These are phyloP conservation scores for Trachymyrmex cornetzi DNA, from an alignment of 1,140 invertebrate genomes.

Conservation along the genomic window DNA sequence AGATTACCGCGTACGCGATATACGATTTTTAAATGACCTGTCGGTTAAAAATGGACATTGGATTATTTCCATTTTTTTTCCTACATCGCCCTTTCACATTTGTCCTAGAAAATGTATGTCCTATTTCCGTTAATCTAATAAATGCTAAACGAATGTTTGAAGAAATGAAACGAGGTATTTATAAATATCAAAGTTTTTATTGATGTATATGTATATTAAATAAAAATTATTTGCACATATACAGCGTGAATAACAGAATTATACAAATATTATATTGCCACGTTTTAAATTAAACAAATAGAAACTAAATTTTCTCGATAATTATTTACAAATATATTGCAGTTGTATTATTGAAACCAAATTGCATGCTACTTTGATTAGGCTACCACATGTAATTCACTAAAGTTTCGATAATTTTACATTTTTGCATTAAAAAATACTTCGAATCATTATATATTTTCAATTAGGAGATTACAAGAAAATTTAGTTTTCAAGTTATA, in stretches of 20 bases:
- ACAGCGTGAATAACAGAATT: conserved; percentile 24
- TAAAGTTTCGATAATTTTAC: conserved; percentile 11
- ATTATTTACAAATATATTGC: conserved; percentile 46
- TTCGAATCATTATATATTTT: background rate
- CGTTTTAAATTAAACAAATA: conserved; percentile 19
- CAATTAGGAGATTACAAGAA: conserved; percentile 8
- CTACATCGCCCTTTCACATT: background rate
- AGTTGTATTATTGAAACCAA: background rate
- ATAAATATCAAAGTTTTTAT: conserved; percentile 70
- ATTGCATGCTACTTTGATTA: conserved; percentile 18
- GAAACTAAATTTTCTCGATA: background rate
- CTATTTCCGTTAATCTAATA: background rate
- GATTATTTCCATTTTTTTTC: conserved; percentile 49
- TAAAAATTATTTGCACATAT: conserved; percentile 58
- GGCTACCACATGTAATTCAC: conserved; percentile 21
- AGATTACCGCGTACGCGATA: conserved; percentile 1
- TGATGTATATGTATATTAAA: conserved; percentile 56
- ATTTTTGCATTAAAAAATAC: background rate
- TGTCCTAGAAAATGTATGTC: background rate
- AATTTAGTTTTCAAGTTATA: conserved; percentile 19
- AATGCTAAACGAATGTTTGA: background rate
- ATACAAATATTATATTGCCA: conserved; percentile 27
- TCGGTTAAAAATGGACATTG: conserved; percentile 60
- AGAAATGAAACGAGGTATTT: conserved; percentile 14
- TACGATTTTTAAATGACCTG: conserved; percentile 26